phyloP scores from a whole-genome alignment of 2,797 vertebrate genomes.

The Poeciliopsis gracilis region DNA sequence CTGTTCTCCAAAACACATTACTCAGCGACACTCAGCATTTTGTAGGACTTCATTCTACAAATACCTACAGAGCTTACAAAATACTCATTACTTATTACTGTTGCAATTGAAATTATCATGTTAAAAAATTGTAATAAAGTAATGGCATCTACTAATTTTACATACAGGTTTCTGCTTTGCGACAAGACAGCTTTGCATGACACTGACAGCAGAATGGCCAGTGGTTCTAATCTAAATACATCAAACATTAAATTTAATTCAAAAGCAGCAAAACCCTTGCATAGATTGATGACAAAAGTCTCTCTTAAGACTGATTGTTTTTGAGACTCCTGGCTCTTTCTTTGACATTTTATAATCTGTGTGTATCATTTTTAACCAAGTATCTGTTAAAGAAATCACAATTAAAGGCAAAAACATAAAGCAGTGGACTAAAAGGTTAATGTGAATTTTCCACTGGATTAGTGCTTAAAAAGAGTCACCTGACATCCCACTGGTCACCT shows the following conservation, averaged over 20 bases:
- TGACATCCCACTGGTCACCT: conserved; percentile 13
- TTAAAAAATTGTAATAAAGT: background rate
- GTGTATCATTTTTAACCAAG: background rate
- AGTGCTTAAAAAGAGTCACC: background rate
- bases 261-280: background rate
- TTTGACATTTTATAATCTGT: background rate
- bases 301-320: background rate
- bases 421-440: background rate
- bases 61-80: background rate
- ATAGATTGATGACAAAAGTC: background rate
- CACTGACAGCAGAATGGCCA: background rate
- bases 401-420: background rate
- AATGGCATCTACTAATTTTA: background rate
- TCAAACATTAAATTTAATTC: background rate
- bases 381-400: background rate
- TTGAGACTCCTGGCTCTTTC: background rate
- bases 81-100: background rate
- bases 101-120: background rate
- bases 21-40: background rate
- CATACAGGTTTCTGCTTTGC: background rate
- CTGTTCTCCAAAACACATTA: background rate
- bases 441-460: background rate
- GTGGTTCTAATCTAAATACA: background rate
- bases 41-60: background rate
- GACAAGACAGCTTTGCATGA: background rate